Conservation (phyloP, 2,888 invertebrate genomes). For the Drosophila niveifrons region DNA sequence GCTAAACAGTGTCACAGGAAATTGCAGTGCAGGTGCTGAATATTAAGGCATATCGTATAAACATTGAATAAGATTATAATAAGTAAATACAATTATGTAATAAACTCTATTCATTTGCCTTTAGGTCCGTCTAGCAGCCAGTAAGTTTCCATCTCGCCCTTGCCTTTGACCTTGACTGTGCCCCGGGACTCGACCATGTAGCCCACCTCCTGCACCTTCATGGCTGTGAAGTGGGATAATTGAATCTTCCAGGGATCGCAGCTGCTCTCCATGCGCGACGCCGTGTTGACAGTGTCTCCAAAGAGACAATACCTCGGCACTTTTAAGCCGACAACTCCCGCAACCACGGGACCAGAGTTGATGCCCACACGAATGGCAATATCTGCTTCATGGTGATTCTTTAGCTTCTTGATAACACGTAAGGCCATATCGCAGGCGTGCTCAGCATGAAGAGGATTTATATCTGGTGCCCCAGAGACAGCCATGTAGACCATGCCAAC, state of each 20-base stretch:
- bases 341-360: slow-evolving; percentile 95
- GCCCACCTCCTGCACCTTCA: slow-evolving; percentile 88
- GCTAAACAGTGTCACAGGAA: slow-evolving; percentile 26
- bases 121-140: slow-evolving; percentile 89
- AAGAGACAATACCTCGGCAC: slow-evolving; percentile 95
- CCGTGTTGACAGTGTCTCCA: slow-evolving; percentile 96
- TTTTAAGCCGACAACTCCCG: slow-evolving; percentile 94
- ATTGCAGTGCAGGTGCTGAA: slow-evolving; percentile 40
- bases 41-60: slow-evolving; percentile 8
- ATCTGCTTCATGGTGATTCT: slow-evolving; percentile 88
- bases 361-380: slow-evolving; percentile 89
- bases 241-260: slow-evolving; percentile 90
- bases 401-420: slow-evolving; percentile 90
- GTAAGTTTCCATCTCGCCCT: slow-evolving; percentile 95
- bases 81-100: not conserved
- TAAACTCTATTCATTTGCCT: slow-evolving; percentile 22
- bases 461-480: slow-evolving; percentile 94
- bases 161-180: slow-evolving; percentile 93
- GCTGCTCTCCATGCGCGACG: slow-evolving; percentile 94
- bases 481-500: slow-evolving; percentile 97
- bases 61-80: not conserved
- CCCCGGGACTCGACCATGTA: slow-evolving; percentile 91
- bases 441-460: slow-evolving; percentile 90
- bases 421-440: slow-evolving; percentile 92
- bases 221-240: slow-evolving; percentile 90